A percentile compares a stretch with the other conserved stretches of the same genome.
These are phyloP conservation scores for Cylindroiulus punctatus DNA, from an alignment of 2,888 invertebrate genomes.

Conservation along the genomic window DNA sequence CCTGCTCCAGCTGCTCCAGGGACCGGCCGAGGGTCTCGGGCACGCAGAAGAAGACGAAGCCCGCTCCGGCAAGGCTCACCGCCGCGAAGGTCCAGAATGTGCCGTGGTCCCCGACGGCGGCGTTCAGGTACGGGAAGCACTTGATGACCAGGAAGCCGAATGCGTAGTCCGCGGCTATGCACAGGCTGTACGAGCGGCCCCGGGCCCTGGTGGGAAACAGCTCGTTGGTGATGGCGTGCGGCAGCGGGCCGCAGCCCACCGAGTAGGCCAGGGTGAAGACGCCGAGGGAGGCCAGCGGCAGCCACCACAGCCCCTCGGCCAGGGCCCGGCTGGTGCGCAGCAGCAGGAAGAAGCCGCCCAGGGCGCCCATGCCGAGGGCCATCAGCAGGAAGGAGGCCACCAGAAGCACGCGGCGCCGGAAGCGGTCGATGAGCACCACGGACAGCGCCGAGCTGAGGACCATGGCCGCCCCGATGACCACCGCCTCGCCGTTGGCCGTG, in stretches of 20 bases:
- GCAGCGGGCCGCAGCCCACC: constrained; percentile 53
- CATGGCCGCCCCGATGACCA: constrained; percentile 62
- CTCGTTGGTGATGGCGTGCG: constrained; percentile 51
- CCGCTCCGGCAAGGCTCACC: neutral
- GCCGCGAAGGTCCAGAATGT: constrained; percentile 43
- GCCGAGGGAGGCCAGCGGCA: constrained; percentile 50
- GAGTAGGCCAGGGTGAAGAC: constrained; percentile 45
- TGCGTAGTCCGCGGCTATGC: neutral
- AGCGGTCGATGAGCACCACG: constrained; percentile 64
- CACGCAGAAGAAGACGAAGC: constrained; percentile 46
- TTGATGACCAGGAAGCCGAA: constrained; percentile 16
- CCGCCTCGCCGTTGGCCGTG: constrained; percentile 64
- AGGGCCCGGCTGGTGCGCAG: too few species aligned
- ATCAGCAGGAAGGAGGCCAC: constrained; percentile 58
- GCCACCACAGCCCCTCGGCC: too few species aligned
- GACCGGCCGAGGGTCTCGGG: constrained; percentile 54
- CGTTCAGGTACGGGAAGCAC: neutral
- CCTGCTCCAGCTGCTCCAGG: constrained; percentile 46
- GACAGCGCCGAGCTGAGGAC: constrained; percentile 62
- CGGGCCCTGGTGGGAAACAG: constrained; percentile 54
- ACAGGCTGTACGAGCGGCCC: constrained; percentile 50
- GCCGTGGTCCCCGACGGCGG: constrained; percentile 6
- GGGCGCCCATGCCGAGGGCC: constrained; percentile 56
- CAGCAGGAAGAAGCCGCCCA: constrained; percentile 51
- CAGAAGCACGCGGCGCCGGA: constrained; percentile 67